Percentiles rank a stretch among this genome's conserved stretches.
These are phyloP conservation scores for Brachypalpus laphriformis DNA, from an alignment of 2,888 invertebrate genomes.

Conservation along the genomic window DNA sequence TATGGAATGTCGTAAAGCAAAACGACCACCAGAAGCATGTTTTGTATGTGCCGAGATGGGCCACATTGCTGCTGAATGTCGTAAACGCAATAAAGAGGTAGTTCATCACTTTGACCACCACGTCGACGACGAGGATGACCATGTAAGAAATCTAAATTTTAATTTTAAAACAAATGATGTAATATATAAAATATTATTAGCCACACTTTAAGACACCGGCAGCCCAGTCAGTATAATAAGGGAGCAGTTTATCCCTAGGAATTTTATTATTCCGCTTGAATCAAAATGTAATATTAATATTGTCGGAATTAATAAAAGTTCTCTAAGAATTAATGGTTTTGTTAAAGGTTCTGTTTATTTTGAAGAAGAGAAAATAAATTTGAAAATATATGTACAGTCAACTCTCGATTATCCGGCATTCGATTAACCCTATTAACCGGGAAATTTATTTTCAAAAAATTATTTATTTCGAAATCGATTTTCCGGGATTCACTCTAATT, in stretches of 20 bases:
- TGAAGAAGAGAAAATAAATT: constrained; percentile 5
- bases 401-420: too few relatives aligned
- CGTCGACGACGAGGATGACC: background rate
- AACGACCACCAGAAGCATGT: constrained; percentile 15
- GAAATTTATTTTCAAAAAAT: too few relatives aligned
- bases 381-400: background rate
- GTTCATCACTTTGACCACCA: background rate
- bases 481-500: too few relatives aligned
- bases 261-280: background rate
- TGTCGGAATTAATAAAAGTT: constrained; percentile 42
- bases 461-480: too few relatives aligned
- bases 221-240: constrained; percentile 17
- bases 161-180: constrained; percentile 14
- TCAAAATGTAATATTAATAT: constrained; percentile 9
- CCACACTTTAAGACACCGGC: constrained; percentile 32
- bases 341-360: background rate
- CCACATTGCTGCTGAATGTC: constrained; percentile 24
- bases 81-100: background rate
- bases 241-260: constrained; percentile 5
- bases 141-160: constrained; percentile 31
- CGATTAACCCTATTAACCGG: too few relatives aligned
- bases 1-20: background rate
- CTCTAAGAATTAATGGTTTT: background rate
- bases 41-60: constrained; percentile 24
- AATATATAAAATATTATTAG: constrained; percentile 28